These are phyloP conservation scores for Pachypanchax playfairii DNA, from an alignment of 2,113 vertebrate genomes.

Conservation along the genomic window DNA sequence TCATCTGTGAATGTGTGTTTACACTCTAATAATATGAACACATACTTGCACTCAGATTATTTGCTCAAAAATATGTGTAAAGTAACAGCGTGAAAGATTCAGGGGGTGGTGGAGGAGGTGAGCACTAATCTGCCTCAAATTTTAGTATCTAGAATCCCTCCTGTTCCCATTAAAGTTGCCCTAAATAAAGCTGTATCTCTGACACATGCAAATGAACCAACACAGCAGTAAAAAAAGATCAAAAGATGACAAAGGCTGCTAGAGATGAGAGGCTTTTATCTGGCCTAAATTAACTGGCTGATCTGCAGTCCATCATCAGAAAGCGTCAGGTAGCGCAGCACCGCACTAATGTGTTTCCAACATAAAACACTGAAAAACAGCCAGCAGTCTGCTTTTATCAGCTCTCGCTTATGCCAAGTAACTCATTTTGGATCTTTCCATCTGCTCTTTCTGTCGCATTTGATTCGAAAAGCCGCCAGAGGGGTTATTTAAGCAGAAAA, in stretches of 20 bases:
- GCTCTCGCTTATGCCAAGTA: conserved; percentile 33
- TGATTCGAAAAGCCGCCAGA: conserved; percentile 2
- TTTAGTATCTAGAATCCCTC: conserved; percentile 70
- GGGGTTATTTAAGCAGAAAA: conserved; percentile 18
- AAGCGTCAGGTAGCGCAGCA: conserved; percentile 64
- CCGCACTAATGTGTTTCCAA: conserved; percentile 60
- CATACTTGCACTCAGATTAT: conserved; percentile 44
- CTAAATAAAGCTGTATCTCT: conserved; percentile 77
- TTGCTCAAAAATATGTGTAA: conserved; percentile 47
- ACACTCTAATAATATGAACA: conserved; percentile 4
- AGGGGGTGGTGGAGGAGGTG: too few relatives aligned
- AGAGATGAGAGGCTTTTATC: conserved; percentile 76
- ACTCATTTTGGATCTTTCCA: conserved; percentile 58
- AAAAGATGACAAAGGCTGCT: conserved; percentile 79
- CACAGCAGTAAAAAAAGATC: conserved; percentile 74
- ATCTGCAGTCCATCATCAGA: conserved; percentile 73
- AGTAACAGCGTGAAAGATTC: conserved; percentile 51
- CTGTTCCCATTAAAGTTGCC: conserved; percentile 74
- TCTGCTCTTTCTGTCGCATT: conserved; percentile 23
- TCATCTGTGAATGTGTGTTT: conserved; percentile 23
- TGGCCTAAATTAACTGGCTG: conserved; percentile 76
- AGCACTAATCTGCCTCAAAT: conserved; percentile 73
- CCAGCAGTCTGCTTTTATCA: conserved; percentile 64
- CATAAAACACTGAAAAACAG: conserved; percentile 67
- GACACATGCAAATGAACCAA: conserved; percentile 82